Conservation (phyloP, 1,140 invertebrate genomes). For the Habropoda laboriosa region DNA sequence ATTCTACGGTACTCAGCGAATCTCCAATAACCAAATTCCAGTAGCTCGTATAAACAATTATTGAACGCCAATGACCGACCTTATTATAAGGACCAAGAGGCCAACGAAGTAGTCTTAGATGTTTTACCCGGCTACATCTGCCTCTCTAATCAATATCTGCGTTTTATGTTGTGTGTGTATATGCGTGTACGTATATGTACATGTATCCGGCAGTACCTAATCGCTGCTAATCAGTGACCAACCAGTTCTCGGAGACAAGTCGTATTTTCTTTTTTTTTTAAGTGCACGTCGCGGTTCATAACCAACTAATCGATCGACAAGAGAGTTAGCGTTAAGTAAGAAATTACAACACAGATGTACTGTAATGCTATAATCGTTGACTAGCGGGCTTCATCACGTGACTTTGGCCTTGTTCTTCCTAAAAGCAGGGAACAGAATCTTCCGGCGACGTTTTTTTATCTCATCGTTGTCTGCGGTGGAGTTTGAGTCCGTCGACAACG, state of each 20-base stretch:
- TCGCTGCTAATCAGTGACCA: constrained; percentile 42
- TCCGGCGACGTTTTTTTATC: constrained; percentile 77
- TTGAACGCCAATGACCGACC: neutral
- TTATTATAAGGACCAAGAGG: neutral
- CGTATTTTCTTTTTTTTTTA: constrained; percentile 25
- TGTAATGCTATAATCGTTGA: constrained; percentile 36
- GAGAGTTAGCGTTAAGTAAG: constrained; percentile 59
- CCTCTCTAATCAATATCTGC: constrained; percentile 24
- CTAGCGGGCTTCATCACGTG: constrained; percentile 75
- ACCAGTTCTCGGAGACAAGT: constrained; percentile 40
- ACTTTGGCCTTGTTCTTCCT: constrained; percentile 78
- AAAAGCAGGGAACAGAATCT: constrained; percentile 79
- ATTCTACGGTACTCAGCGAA: neutral
- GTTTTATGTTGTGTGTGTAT: neutral
- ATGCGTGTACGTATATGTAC: neutral
- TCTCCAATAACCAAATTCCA: neutral
- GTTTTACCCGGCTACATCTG: constrained; percentile 12
- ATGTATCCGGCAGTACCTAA: constrained; percentile 13
- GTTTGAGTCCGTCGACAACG: constrained; percentile 82
- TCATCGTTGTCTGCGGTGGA: constrained; percentile 82
- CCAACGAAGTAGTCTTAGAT: neutral
- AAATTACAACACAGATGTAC: constrained; percentile 39
- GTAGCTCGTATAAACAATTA: neutral
- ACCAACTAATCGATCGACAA: constrained; percentile 40
- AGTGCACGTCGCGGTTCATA: constrained; percentile 51